phyloP scores from a whole-genome alignment of 2,113 vertebrate genomes.

The Seriola dumerili region DNA sequence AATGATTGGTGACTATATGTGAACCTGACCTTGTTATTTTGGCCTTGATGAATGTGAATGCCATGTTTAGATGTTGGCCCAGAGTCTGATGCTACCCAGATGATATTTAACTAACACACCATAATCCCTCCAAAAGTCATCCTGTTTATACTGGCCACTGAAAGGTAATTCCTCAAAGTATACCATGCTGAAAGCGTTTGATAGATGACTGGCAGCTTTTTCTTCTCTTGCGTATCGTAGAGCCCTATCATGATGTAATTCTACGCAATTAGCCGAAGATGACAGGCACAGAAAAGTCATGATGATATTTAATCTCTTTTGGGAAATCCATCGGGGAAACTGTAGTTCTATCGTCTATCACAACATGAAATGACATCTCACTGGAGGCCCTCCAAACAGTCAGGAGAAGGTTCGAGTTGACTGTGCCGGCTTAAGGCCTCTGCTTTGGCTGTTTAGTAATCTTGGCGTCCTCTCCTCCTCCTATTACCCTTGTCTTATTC shows the following conservation, averaged over 20 bases:
- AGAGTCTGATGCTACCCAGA: conserved; percentile 43
- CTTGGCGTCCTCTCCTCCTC: conserved; percentile 58
- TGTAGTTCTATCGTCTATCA: conserved; percentile 50
- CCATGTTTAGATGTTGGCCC: conserved; percentile 51
- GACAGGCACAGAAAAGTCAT: conserved; percentile 77
- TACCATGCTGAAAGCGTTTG: conserved; percentile 41
- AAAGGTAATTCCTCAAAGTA: conserved; percentile 57
- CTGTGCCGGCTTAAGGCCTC: conserved; percentile 47
- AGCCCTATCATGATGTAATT: conserved; percentile 78
- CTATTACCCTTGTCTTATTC: conserved; percentile 63
- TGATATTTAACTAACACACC: conserved; percentile 45
- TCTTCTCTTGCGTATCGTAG: conserved; percentile 52
- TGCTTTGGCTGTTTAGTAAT: conserved; percentile 63
- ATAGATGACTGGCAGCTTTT: conserved; percentile 71
- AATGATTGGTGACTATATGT: conserved; percentile 54
- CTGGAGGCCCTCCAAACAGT: conserved; percentile 49
- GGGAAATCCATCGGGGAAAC: conserved; percentile 51
- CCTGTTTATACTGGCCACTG: conserved; percentile 52
- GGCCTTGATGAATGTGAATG: conserved; percentile 55
- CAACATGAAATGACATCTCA: conserved; percentile 53
- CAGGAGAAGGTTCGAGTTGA: conserved; percentile 56
- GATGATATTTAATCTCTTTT: conserved; percentile 75
- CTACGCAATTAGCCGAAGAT: conserved; percentile 79
- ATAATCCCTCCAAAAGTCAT: conserved; percentile 53
- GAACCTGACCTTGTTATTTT: conserved; percentile 63